phyloP scores from a whole-genome alignment of 2,797 vertebrate species.

The Buceros bicornis region DNA sequence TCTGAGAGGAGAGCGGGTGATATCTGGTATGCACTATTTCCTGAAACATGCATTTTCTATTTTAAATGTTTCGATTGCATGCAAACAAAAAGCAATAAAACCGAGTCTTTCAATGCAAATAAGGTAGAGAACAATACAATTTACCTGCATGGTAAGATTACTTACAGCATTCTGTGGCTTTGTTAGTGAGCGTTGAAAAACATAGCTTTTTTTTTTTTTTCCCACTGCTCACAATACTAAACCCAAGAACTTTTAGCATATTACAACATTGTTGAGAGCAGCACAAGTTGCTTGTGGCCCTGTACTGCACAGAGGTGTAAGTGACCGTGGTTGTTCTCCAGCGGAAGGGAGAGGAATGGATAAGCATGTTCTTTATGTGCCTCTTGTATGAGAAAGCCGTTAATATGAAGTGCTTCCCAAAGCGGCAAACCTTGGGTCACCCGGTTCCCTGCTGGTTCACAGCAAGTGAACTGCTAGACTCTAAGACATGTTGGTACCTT shows the following conservation, averaged over 20 bases:
- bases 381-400: neutral
- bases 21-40: neutral
- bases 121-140: neutral
- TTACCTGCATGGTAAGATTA: neutral
- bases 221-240: neutral
- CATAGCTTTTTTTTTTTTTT: neutral
- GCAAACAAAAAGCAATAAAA: neutral
- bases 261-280: neutral
- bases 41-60: neutral
- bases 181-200: neutral
- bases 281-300: neutral
- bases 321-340: neutral
- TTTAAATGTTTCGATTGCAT: neutral
- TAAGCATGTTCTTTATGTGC: neutral
- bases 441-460: neutral
- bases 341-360: neutral
- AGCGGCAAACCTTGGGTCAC: neutral
- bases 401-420: neutral
- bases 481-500: fast-evolving
- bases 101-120: neutral
- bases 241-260: neutral
- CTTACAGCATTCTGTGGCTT: neutral
- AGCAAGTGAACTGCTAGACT: neutral
- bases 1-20: neutral
- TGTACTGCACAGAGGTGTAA: neutral